A percentile compares a stretch with the other conserved stretches of the same genome.
phyloP scores from a whole-genome alignment of 2,797 vertebrate genomes.

The Pampus argenteus region DNA sequence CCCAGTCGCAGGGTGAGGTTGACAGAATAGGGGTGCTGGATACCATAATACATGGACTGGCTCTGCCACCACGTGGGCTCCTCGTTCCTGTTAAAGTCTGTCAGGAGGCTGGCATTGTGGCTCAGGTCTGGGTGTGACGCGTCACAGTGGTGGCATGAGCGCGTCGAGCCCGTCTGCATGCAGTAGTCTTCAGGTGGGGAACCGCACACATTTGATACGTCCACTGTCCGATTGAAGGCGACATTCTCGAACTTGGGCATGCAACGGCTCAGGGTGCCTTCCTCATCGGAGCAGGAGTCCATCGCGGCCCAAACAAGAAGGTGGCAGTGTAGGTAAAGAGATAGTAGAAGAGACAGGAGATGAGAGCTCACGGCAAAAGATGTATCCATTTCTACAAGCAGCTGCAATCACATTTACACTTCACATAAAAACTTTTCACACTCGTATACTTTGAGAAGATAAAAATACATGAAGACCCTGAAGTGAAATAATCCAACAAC shows the following conservation, averaged over 20 bases:
- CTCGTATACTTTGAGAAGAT: slow-evolving; percentile 17
- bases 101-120: slow-evolving; percentile 90
- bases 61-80: slow-evolving; percentile 98
- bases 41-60: slow-evolving; percentile 93
- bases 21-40: slow-evolving; percentile 92
- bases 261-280: slow-evolving; percentile 84
- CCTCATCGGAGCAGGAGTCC: slow-evolving; percentile 86
- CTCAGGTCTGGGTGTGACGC: slow-evolving; percentile 74
- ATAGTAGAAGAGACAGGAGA: slow-evolving; percentile 48
- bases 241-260: slow-evolving; percentile 93
- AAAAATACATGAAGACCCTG: slow-evolving; percentile 38
- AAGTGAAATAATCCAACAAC: slow-evolving; percentile 44
- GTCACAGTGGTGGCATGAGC: slow-evolving; percentile 89
- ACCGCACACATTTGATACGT: slow-evolving; percentile 89
- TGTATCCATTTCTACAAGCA: slow-evolving; percentile 67
- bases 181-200: slow-evolving; percentile 91
- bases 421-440: slow-evolving; percentile 33
- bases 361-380: slow-evolving; percentile 59
- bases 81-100: slow-evolving; percentile 92
- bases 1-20: slow-evolving; percentile 92
- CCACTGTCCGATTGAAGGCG: slow-evolving; percentile 85
- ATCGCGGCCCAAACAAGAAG: slow-evolving; percentile 72
- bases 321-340: slow-evolving; percentile 60
- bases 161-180: slow-evolving; percentile 89
- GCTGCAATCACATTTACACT: slow-evolving; percentile 35